phyloP scores from a whole-genome alignment of 2,797 vertebrate genomes.

The Australoheros facetus region DNA sequence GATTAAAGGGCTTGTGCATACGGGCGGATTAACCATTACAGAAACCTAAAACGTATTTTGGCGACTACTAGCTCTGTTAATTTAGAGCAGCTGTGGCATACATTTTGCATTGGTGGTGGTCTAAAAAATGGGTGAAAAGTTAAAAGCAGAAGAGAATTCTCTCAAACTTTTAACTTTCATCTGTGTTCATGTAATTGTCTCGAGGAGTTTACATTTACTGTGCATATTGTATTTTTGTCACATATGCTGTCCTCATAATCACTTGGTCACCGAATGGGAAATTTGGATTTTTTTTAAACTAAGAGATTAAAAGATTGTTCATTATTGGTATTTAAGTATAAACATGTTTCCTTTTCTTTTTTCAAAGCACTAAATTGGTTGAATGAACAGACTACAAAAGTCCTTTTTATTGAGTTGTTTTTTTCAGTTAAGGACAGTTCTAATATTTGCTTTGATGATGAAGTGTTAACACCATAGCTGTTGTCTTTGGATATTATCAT shows the following conservation, averaged over 20 bases:
- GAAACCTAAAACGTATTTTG: too few species aligned
- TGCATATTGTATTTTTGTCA: not conserved
- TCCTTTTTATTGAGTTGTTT: not conserved
- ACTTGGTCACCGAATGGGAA: not conserved
- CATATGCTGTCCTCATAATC: not conserved
- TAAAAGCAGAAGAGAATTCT: not conserved
- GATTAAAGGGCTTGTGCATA: too few species aligned
- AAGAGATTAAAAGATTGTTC: not conserved
- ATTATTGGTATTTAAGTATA: not conserved
- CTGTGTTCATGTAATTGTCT: not conserved
- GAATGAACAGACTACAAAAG: not conserved
- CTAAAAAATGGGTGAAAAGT: not conserved
- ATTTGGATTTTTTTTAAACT: not conserved
- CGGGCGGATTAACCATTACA: too few species aligned
- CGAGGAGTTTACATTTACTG: not conserved
- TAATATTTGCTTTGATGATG: conserved; percentile 7
- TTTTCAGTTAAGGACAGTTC: not conserved
- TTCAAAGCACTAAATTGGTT: not conserved
- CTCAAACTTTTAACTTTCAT: not conserved
- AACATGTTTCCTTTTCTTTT: not conserved
- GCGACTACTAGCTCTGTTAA: not conserved
- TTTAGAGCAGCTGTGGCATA: not conserved
- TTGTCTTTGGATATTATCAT: conserved; percentile 66
- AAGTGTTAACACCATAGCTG: conserved; percentile 15
- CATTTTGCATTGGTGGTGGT: not conserved